Percentiles rank a stretch among this genome's conserved stretches.
Conservation (phyloP, 2,113 vertebrate genomes). For the Pelecanoides urinatrix region DNA sequence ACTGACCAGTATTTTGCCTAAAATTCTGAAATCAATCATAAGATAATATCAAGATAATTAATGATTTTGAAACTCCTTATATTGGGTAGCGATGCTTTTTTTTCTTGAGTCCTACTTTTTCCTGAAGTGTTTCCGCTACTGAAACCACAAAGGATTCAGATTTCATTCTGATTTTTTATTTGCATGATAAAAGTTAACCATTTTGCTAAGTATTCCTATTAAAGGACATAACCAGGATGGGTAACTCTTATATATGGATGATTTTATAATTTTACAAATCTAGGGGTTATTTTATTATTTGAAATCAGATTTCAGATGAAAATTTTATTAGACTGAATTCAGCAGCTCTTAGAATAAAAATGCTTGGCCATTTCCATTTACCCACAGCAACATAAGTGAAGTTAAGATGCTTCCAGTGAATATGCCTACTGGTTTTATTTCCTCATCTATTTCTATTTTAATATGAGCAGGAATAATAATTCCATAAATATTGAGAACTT, state of each 20-base stretch:
- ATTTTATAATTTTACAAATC: background rate
- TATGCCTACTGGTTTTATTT: background rate
- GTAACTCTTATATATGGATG: background rate
- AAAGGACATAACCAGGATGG: background rate
- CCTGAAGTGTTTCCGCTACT: background rate
- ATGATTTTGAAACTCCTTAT: background rate
- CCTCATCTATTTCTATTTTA: background rate
- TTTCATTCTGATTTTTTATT: background rate
- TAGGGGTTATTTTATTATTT: background rate
- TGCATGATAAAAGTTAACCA: background rate
- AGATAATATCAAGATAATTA: background rate
- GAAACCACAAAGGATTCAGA: background rate
- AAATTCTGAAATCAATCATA: background rate
- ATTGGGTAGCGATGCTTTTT: accelerated
- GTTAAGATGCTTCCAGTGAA: background rate
- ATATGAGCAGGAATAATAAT: background rate
- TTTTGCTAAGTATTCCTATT: background rate
- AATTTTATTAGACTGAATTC: background rate
- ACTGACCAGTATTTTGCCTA: background rate
- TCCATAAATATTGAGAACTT: background rate
- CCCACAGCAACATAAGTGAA: background rate
- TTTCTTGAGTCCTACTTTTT: background rate
- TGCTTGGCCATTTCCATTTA: background rate
- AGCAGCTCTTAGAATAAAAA: background rate
- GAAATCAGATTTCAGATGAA: background rate